Conservation (phyloP, 1,140 invertebrate species). For the Trissolcus basalis region DNA sequence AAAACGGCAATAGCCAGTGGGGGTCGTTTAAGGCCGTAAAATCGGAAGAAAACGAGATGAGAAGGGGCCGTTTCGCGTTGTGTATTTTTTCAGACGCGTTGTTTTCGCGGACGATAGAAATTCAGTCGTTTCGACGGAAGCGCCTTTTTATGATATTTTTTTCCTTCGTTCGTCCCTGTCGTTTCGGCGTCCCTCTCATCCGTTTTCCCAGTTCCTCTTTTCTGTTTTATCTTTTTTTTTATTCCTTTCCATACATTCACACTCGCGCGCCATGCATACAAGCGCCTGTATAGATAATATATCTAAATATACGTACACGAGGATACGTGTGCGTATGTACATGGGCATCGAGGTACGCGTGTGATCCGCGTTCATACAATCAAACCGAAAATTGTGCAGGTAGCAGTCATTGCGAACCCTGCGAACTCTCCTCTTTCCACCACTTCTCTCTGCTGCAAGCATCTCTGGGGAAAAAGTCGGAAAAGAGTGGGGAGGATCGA, state of each 20-base stretch:
- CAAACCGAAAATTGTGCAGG: constrained; percentile 58
- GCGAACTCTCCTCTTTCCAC: constrained; percentile 50
- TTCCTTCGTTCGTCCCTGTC: not conserved
- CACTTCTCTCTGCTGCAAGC: constrained; percentile 58
- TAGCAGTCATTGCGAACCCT: constrained; percentile 59
- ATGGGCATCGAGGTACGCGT: constrained; percentile 25
- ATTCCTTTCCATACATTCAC: constrained; percentile 37
- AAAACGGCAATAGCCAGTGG: constrained; percentile 54
- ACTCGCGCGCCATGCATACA: constrained; percentile 20
- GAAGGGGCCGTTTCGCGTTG: constrained; percentile 22
- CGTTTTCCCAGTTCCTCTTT: constrained; percentile 2
- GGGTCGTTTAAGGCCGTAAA: constrained; percentile 53
- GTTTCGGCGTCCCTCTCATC: not conserved
- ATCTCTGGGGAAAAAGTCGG: constrained; percentile 74
- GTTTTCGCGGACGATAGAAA: constrained; percentile 59
- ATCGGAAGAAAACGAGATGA: constrained; percentile 48
- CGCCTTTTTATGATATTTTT: constrained; percentile 54
- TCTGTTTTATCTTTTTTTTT: constrained; percentile 17
- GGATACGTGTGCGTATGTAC: constrained; percentile 4
- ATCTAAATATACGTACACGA: constrained; percentile 23
- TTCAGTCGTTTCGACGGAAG: constrained; percentile 57
- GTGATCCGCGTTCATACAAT: constrained; percentile 53
- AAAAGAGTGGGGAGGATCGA: constrained; percentile 76
- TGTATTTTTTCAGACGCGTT: constrained; percentile 50
- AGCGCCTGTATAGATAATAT: constrained; percentile 35